phyloP scores from a whole-genome alignment of 2,113 vertebrate species.

The Chrysemys picta region DNA sequence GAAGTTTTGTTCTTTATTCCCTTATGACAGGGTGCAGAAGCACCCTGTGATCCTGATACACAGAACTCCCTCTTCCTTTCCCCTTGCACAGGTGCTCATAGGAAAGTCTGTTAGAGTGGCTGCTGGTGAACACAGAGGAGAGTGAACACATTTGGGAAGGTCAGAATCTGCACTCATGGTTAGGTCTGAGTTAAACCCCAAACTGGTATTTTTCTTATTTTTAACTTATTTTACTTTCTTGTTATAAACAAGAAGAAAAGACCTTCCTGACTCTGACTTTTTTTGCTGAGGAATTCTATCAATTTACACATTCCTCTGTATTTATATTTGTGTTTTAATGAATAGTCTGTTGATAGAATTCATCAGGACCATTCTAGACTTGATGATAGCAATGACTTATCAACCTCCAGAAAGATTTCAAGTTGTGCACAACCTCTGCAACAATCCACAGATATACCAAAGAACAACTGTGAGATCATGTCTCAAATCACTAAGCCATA shows the following conservation, averaged over 20 bases:
- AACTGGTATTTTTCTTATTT: not conserved
- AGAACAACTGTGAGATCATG: no score
- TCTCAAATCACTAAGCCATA: no score
- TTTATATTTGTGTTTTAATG: not conserved
- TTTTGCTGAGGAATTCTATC: not conserved
- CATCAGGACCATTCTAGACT: no score
- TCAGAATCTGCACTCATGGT: not conserved
- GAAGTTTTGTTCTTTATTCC: not conserved
- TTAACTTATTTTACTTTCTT: not conserved
- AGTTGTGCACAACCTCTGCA: no score
- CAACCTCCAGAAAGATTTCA: no score
- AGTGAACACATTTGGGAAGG: not conserved
- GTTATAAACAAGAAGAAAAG: not conserved
- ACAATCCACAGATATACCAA: no score
- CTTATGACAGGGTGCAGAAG: accelerated
- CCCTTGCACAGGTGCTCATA: not conserved
- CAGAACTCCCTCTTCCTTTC: not conserved
- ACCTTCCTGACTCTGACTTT: not conserved
- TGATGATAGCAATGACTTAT: no score
- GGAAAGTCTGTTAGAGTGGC: not conserved
- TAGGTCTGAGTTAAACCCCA: not conserved
- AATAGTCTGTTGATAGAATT: not conserved
- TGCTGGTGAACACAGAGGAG: not conserved
- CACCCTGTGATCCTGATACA: not conserved
- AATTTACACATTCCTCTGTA: not conserved